Percentiles rank a stretch among this genome's conserved stretches.
phyloP scores from a whole-genome alignment of 2,113 vertebrate species.

The Serinus canaria region DNA sequence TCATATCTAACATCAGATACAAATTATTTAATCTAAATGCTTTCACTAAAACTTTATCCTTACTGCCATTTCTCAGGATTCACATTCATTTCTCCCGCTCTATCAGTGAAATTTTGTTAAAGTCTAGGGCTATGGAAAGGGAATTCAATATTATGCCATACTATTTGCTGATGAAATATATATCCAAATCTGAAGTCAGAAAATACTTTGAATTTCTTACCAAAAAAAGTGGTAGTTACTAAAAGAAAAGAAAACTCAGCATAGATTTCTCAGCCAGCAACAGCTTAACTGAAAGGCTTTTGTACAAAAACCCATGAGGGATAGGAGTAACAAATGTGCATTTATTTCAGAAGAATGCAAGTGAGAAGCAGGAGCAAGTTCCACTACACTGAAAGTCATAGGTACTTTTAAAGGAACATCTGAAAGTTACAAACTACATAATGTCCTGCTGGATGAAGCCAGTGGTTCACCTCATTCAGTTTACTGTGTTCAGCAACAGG shows the following conservation, averaged over 20 bases:
- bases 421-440: not conserved
- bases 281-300: not conserved
- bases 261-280: not conserved
- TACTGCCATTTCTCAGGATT: not conserved
- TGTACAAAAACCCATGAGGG: not conserved
- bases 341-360: not conserved
- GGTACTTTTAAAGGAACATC: not conserved
- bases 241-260: not conserved
- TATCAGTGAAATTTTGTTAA: not conserved
- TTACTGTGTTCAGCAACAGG: not conserved
- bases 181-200: not conserved
- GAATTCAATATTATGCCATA: not conserved
- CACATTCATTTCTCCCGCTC: not conserved
- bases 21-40: not conserved
- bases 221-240: not conserved
- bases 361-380: not conserved
- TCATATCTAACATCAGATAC: not conserved
- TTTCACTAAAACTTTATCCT: not conserved
- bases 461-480: not conserved
- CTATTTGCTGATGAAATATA: not conserved
- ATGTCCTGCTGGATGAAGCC: not conserved
- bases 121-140: not conserved
- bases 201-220: not conserved
- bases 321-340: fast-evolving
- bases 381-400: not conserved